A percentile compares a stretch with the other conserved stretches of the same genome.
Evolutionary conservation across 2,113 vertebrate genomes (phyloP).

Genomic region (Steatornis caripensis): DNA sequence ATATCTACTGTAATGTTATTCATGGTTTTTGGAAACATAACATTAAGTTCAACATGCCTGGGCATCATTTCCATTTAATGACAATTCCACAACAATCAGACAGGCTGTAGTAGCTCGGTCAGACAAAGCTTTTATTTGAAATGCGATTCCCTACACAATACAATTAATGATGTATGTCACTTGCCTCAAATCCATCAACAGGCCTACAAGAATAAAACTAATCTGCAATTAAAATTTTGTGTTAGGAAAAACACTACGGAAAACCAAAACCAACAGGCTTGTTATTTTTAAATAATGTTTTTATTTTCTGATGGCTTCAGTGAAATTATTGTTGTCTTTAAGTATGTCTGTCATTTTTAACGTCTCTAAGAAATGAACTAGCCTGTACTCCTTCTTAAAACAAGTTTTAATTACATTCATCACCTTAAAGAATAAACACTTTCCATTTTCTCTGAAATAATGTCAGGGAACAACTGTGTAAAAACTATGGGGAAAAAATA

Average conservation of each 20-base stretch:
- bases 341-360: neutral
- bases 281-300: neutral
- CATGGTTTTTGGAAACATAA: neutral
- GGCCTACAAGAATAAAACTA: neutral
- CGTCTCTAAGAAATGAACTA: neutral
- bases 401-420: neutral
- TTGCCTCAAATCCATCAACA: slow-evolving; percentile 10
- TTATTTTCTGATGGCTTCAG: neutral
- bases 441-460: neutral
- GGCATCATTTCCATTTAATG: slow-evolving; percentile 16
- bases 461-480: fast-evolving
- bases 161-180: slow-evolving; percentile 7
- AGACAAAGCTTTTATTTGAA: slow-evolving; percentile 29
- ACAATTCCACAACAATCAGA: neutral
- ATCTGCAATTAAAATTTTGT: slow-evolving; percentile 46
- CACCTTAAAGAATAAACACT: neutral
- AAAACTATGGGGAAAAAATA: neutral
- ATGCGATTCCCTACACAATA: neutral
- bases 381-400: neutral
- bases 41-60: neutral
- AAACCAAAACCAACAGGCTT: neutral
- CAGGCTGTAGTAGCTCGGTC: neutral
- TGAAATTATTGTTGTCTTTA: neutral
- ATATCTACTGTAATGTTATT: neutral
- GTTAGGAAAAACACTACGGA: neutral